A percentile compares a stretch with the other conserved stretches of the same genome.
Evolutionary conservation across 2,113 vertebrate species (phyloP).

Genomic region (Dasypus novemcinctus): DNA sequence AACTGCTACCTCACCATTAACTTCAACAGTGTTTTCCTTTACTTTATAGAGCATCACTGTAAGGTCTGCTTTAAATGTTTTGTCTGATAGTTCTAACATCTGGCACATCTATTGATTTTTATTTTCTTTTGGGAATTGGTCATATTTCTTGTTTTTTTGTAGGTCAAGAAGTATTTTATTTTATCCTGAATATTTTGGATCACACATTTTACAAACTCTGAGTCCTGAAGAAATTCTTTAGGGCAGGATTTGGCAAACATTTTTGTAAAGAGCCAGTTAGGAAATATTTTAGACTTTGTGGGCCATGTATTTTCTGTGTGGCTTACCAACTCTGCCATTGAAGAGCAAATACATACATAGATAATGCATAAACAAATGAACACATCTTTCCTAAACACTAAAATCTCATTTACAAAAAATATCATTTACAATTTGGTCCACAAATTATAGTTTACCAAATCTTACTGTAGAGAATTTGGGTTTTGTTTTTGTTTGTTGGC

Average conservation of each 20-base stretch:
- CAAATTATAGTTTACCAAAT: accelerated
- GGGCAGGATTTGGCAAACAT: background rate
- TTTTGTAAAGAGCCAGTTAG: background rate
- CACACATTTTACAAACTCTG: background rate
- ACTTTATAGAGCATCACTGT: background rate
- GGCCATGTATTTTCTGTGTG: background rate
- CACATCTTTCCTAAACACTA: background rate
- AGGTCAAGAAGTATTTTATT: background rate
- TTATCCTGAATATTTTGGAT: background rate
- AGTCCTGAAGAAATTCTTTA: background rate
- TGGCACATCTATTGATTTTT: background rate
- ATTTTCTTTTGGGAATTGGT: background rate
- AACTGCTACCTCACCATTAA: background rate
- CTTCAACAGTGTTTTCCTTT: background rate
- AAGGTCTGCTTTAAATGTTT: background rate
- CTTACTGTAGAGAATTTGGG: background rate
- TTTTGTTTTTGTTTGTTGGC: background rate
- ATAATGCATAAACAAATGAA: background rate
- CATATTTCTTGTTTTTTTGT: background rate
- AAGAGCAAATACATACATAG: background rate
- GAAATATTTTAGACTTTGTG: background rate
- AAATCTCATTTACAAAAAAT: background rate
- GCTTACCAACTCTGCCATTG: background rate
- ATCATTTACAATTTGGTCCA: background rate
- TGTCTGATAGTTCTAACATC: background rate